phyloP scores from a whole-genome alignment of 1,140 invertebrate species.

The Schlechtendalia chinensis region DNA sequence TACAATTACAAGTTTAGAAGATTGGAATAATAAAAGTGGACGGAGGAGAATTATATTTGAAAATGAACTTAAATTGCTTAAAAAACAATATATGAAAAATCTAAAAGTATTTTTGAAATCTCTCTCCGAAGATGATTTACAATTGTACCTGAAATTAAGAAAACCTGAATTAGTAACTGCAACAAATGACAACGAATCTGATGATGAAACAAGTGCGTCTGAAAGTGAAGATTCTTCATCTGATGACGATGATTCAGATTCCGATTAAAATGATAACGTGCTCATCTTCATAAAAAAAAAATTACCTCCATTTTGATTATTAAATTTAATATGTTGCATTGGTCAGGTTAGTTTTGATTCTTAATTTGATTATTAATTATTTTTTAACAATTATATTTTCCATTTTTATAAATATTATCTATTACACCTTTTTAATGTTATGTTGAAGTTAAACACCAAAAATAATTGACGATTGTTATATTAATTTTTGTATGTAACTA shows the following conservation, averaged over 20 bases:
- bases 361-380: neutral
- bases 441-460: neutral
- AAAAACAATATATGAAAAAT: slow-evolving; percentile 44
- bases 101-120: slow-evolving; percentile 36
- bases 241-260: neutral
- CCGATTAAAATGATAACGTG: neutral
- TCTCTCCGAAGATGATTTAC: slow-evolving; percentile 25
- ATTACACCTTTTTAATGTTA: neutral
- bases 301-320: neutral
- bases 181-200: neutral
- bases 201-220: neutral
- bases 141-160: slow-evolving; percentile 25
- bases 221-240: slow-evolving; percentile 4
- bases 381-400: neutral
- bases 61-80: slow-evolving; percentile 34
- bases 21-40: slow-evolving; percentile 13
- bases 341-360: neutral
- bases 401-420: neutral
- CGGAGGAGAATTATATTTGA: neutral
- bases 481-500: neutral
- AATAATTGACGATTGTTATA: neutral
- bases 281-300: neutral
- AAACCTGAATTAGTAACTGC: slow-evolving; percentile 25
- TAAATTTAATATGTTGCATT: neutral
- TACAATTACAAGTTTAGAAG: neutral